Evolutionary conservation across 2,888 invertebrate species (phyloP).

Genomic region (Chrysopilus asiliformis): DNA sequence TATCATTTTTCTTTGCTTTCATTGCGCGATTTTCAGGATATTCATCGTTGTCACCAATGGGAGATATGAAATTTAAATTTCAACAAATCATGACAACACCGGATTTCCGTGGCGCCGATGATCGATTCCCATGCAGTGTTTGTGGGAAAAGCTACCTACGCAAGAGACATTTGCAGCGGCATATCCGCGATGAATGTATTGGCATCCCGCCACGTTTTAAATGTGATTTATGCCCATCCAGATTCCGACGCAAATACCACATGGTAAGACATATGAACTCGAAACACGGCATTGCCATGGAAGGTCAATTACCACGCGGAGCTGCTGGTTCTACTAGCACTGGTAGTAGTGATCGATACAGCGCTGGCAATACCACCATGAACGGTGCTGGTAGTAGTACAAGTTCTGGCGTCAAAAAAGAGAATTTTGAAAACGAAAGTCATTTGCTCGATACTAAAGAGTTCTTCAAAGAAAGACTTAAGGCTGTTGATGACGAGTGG

Average conservation of each 20-base stretch:
- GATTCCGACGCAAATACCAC: slow-evolving; percentile 40
- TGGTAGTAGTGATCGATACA: background rate
- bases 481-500: slow-evolving; percentile 27
- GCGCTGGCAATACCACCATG: slow-evolving; percentile 10
- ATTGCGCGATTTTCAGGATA: slow-evolving; percentile 1
- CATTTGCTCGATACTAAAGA: background rate
- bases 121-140: slow-evolving; percentile 40
- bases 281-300: slow-evolving; percentile 33
- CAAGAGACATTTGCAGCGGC: slow-evolving; percentile 46
- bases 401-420: slow-evolving; percentile 19
- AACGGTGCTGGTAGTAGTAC: slow-evolving; percentile 18
- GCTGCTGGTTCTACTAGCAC: background rate
- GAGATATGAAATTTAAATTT: slow-evolving; percentile 5
- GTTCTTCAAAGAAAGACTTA: slow-evolving; percentile 6
- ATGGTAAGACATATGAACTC: slow-evolving; percentile 38
- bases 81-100: slow-evolving; percentile 8
- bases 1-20: background rate
- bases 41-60: background rate
- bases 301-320: slow-evolving; percentile 1
- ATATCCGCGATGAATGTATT: slow-evolving; percentile 41
- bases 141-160: slow-evolving; percentile 46
- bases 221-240: slow-evolving; percentile 38
- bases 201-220: slow-evolving; percentile 40
- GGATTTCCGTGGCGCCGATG: slow-evolving; percentile 22
- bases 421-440: slow-evolving; percentile 19